These are phyloP conservation scores for Rachycentron canadum DNA, from an alignment of 2,797 vertebrate species.

Conservation along the genomic window DNA sequence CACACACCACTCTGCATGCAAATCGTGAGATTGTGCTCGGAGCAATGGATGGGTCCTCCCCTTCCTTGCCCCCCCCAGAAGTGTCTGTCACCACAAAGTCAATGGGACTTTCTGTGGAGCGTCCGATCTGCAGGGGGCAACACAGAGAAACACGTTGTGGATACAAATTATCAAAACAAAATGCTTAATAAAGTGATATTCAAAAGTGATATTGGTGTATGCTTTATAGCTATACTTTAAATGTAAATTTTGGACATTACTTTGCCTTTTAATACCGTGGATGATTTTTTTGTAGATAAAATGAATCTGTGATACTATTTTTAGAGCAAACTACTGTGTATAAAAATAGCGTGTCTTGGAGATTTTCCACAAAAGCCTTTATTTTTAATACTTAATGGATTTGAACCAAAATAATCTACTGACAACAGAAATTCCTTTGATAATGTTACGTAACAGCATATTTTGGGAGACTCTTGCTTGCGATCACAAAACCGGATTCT, in stretches of 20 bases:
- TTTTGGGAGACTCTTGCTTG: constrained; percentile 23
- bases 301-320: constrained; percentile 12
- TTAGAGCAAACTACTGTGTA: constrained; percentile 4
- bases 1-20: constrained; percentile 87
- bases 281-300: not conserved
- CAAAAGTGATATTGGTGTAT: too few relatives aligned
- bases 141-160: not conserved
- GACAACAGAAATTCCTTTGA: constrained; percentile 37
- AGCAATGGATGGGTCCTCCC: constrained; percentile 84
- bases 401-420: constrained; percentile 53
- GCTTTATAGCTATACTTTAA: not conserved
- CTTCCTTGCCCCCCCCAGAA: constrained; percentile 82
- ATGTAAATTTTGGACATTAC: not conserved
- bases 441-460: constrained; percentile 45
- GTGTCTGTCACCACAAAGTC: constrained; percentile 89
- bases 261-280: not conserved
- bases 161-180: constrained; percentile 4
- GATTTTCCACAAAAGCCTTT: constrained; percentile 16
- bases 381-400: constrained; percentile 25
- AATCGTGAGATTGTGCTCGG: constrained; percentile 88
- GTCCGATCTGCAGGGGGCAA: constrained; percentile 79
- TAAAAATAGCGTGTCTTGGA: constrained; percentile 55
- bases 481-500: constrained; percentile 2
- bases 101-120: constrained; percentile 87
- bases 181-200: not conserved